Base-by-base conservation (phyloP, 2,797 vertebrate genomes). In the Rhinatrema bivittatum region DNA sequence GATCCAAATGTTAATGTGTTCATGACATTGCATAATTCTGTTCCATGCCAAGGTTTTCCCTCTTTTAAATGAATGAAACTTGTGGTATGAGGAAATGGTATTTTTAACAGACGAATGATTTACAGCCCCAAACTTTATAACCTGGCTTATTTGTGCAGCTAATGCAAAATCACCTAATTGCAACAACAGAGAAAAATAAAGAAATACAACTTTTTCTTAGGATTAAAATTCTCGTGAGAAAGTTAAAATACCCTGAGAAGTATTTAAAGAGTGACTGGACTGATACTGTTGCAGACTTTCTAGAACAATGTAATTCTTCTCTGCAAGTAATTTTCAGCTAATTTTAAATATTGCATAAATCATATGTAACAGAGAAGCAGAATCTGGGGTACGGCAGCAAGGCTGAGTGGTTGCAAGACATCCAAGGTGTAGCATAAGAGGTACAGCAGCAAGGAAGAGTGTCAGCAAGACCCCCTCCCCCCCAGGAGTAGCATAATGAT, bases 1-100 rank as follows among this genome's bases (percentile, higher is more conserved):
- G 81, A 82, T 84, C 79, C 78, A 85, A 86, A 89, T 89, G 86
- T 87, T 88, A 90, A 84, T 84, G 84, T 84, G 83, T 77, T 81
- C 81, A 78, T 74, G 72, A 76, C 75, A 84, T 84, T 85, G 81
- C 70, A 64, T 83, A 88, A 88, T 84, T 79, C 73, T 76, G 58
- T 70, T 79, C 65, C 53, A 65, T 5, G 16, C 62, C 60, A 68
- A 63, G 52, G 60, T 71, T 78, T 71, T 78, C 29, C 9, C 6
- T 17, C 34, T 66, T 60, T 59, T 75, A 75, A 78, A 72, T 72
- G 71, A 74, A 72, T 79, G 4, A 11, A 72, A 78, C 56, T 68
- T 70, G 57, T 62, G 48, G 45, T 48, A 67, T 42, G 61, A 74
- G 61, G 60, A 76, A 82, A 76, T 51, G 45, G 50, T 71, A 62